Percentiles rank a stretch among this genome's conserved stretches.
Evolutionary conservation across 1,140 invertebrate species (phyloP).

Genomic region (Popillia japonica): DNA sequence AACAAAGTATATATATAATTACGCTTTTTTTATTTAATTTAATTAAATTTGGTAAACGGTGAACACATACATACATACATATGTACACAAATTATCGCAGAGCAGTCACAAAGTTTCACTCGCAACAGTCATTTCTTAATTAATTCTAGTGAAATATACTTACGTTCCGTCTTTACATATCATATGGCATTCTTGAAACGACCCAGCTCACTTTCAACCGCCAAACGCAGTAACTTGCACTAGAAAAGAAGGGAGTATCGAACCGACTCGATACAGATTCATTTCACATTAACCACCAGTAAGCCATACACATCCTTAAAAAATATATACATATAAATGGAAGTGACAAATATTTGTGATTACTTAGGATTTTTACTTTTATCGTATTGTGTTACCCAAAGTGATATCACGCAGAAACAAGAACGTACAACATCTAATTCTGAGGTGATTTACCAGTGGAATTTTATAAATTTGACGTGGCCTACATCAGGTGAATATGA

Average conservation of each 20-base stretch:
- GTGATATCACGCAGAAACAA: neutral
- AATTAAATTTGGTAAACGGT: too few species aligned
- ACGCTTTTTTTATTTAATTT: too few species aligned
- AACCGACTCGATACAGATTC: neutral
- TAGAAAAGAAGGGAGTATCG: neutral
- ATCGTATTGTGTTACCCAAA: constrained; percentile 42
- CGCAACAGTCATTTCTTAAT: neutral
- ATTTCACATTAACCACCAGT: neutral
- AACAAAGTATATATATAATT: too few species aligned
- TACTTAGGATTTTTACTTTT: constrained; percentile 48
- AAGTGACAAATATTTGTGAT: constrained; percentile 39
- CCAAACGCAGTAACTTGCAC: neutral
- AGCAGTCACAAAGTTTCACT: neutral
- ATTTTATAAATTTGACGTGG: constrained; percentile 60
- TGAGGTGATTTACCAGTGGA: constrained; percentile 56
- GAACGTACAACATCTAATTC: constrained; percentile 43
- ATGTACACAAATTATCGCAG: too few species aligned
- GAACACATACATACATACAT: too few species aligned
- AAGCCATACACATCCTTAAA: neutral
- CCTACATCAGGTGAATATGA: constrained; percentile 50
- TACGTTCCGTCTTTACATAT: neutral
- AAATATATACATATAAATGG: neutral
- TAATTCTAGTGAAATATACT: neutral
- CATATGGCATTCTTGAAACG: neutral
- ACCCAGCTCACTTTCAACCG: constrained; percentile 1